Evolutionary conservation across 2,888 invertebrate genomes (phyloP), one percentile per base, ranked within the genome.

Genomic region (Tachina lurida): DNA sequence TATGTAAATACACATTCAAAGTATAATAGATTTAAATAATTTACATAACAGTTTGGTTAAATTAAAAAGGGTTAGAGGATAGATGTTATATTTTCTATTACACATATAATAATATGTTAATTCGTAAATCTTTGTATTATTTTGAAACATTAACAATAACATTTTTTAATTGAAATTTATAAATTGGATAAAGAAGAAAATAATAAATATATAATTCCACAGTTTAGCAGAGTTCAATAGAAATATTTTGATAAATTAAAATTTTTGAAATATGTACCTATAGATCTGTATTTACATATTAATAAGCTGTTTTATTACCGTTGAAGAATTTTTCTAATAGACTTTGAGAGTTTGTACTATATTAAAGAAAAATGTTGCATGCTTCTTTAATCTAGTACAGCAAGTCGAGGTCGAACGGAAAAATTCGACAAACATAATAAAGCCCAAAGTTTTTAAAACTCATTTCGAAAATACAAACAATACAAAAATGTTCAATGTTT

Each of bases 1-100:
- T 43, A 58, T 10, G 12, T 52, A 52, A 22, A 47, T 56, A 22
- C 13, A 62, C 22, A 10, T 73, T 67, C 52, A 77, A 83, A 73
- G 9, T 77, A 83, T 71, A 70, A 56, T n/a, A 79, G 86, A 74
- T 84, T 67, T 88, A 73, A 86, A 76, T 76, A 76, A 85, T 85
- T 91, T 91, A 90, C 91, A 91, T 91, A 92, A 91, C 91, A 91
- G 87, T 88, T 89, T 80, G 80, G 83, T 87, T 82, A 75, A 83
- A 84, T 88, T 52, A 58, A 58, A 43, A 19, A 52, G 68, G n/a
- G 41, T 15, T 87, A 88, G 70, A 87, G 84, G 84, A 86, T 19
- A 31, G 31, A 54, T 45, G 41, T 60, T 52, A 54, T 45, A 45
- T 74, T 88, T 74, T 88, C 80, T 89, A 88, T 90, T 67, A 63